Evolutionary conservation across 2,113 vertebrate species (phyloP).

Genomic region (Himantopus leucocephalus): DNA sequence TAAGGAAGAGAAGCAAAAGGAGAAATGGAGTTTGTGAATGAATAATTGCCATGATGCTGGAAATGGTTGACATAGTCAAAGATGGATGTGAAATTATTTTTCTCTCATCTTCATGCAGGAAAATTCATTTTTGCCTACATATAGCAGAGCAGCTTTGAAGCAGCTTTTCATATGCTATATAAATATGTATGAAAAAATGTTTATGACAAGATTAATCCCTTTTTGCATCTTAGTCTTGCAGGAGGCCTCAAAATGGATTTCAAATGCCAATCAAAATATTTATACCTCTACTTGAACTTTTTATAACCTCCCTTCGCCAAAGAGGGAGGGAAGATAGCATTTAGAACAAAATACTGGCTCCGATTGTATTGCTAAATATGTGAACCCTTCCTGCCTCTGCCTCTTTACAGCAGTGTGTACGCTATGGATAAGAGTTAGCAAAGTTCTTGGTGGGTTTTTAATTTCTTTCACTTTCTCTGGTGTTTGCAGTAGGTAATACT

Average conservation of each 20-base stretch:
- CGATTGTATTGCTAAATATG: neutral
- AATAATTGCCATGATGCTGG: neutral
- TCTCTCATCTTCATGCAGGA: neutral
- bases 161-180: neutral
- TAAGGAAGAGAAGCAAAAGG: neutral
- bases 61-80: neutral
- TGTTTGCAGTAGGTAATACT: neutral
- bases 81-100: neutral
- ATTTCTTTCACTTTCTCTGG: neutral
- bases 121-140: neutral
- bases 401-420: neutral
- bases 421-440: neutral
- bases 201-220: constrained; percentile 16
- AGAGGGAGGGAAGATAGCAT: neutral
- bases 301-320: neutral
- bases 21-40: neutral
- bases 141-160: neutral
- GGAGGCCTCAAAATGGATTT: neutral
- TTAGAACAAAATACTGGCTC: neutral
- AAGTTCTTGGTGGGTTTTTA: neutral
- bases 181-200: constrained; percentile 33
- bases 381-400: neutral
- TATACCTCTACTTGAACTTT: neutral
- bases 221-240: neutral
- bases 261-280: neutral